phyloP scores from a whole-genome alignment of 1,140 invertebrate species.

The Daktulosphaira vitifoliae region DNA sequence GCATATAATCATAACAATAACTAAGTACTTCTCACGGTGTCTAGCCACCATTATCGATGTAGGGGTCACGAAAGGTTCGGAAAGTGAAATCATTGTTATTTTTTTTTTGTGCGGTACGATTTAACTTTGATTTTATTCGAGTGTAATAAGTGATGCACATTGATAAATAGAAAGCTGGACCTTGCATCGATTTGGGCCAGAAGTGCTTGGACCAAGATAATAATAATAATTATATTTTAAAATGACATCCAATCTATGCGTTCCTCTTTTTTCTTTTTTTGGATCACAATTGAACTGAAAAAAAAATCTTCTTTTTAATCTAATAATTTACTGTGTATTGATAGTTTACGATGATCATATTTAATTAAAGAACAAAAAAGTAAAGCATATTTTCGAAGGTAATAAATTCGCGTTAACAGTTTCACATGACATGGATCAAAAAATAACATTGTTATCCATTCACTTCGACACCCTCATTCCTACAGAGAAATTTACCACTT shows the following conservation, averaged over 20 bases:
- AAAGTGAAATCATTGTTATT: conserved; percentile 32
- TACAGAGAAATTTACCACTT: conserved; percentile 10
- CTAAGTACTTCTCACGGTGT: conserved; percentile 27
- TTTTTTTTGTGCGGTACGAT: conserved; percentile 19
- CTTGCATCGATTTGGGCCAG: too few species aligned
- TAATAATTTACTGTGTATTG: too few species aligned
- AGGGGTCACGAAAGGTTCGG: conserved; percentile 21
- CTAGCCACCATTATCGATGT: conserved; percentile 11
- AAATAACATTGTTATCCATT: not conserved
- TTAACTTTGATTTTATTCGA: conserved; percentile 10
- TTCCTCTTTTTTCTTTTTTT: too few species aligned
- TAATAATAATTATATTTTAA: too few species aligned
- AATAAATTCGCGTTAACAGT: not conserved
- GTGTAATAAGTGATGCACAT: conserved; percentile 10
- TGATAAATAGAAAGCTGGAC: too few species aligned
- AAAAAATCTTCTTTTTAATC: too few species aligned
- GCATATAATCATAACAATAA: conserved; percentile 23
- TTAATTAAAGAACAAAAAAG: too few species aligned
- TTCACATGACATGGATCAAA: not conserved
- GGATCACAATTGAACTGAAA: too few species aligned
- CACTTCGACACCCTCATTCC: conserved; percentile 1
- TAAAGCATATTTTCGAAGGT: too few species aligned
- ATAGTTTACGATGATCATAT: too few species aligned
- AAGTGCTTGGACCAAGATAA: too few species aligned
- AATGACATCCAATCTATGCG: too few species aligned